Conservation (phyloP, 2,113 vertebrate genomes). For the Cairina moschata region DNA sequence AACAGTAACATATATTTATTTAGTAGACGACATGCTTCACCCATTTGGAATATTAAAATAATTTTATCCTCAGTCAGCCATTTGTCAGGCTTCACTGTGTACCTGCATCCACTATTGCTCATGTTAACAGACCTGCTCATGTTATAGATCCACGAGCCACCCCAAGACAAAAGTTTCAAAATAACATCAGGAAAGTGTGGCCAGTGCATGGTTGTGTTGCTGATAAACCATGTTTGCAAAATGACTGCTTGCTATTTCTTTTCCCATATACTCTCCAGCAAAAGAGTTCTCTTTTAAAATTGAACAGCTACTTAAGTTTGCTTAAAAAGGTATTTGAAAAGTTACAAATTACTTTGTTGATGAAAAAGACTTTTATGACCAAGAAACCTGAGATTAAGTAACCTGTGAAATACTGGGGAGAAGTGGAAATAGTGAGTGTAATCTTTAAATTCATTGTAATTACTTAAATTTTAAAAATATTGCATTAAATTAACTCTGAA, state of each 20-base stretch:
- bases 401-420: neutral
- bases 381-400: neutral
- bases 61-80: neutral
- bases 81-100: neutral
- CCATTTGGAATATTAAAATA: neutral
- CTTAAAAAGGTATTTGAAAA: neutral
- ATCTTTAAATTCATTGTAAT: neutral
- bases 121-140: neutral
- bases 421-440: neutral
- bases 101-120: neutral
- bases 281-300: neutral
- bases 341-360: neutral
- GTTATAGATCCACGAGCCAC: rapidly evolving
- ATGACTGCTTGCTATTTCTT: neutral
- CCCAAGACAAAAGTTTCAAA: neutral
- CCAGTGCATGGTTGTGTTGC: neutral
- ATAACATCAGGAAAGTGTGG: neutral
- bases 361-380: neutral
- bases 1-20: neutral
- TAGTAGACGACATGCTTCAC: neutral
- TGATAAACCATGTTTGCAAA: neutral
- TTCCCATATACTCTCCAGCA: neutral
- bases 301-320: neutral
- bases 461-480: neutral
- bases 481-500: neutral